phyloP scores from a whole-genome alignment of 2,797 vertebrate species.

The Florisuga fusca region DNA sequence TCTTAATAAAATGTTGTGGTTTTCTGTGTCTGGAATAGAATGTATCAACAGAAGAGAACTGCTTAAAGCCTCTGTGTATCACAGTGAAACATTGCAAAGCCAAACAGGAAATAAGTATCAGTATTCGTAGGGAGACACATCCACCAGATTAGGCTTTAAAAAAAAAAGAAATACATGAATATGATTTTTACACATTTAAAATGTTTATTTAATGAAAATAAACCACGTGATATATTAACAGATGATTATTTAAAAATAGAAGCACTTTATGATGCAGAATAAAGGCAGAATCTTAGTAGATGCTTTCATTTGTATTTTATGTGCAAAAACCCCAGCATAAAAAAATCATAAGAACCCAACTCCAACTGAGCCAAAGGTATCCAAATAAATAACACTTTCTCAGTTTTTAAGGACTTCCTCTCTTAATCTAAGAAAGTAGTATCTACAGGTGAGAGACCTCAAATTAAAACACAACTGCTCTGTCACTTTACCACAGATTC shows the following conservation, averaged over 20 bases:
- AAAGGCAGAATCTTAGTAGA: constrained; percentile 31
- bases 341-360: neutral
- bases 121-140: neutral
- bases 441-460: neutral
- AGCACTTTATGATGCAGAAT: constrained; percentile 18
- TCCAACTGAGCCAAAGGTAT: constrained; percentile 22
- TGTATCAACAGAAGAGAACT: neutral
- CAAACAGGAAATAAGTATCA: neutral
- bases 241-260: constrained; percentile 35
- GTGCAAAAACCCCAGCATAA: neutral
- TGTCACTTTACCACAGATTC: neutral
- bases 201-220: constrained; percentile 57
- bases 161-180: neutral
- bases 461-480: neutral
- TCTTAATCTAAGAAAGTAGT: neutral
- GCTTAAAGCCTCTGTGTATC: neutral
- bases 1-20: neutral
- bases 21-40: neutral
- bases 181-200: constrained; percentile 28
- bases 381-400: neutral
- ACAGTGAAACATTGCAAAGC: neutral
- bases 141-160: neutral
- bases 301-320: constrained; percentile 61
- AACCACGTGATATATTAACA: neutral
- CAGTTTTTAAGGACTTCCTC: neutral